These are phyloP conservation scores for Hippotragus niger DNA, from an alignment of 2,113 vertebrate genomes.

Conservation along the genomic window DNA sequence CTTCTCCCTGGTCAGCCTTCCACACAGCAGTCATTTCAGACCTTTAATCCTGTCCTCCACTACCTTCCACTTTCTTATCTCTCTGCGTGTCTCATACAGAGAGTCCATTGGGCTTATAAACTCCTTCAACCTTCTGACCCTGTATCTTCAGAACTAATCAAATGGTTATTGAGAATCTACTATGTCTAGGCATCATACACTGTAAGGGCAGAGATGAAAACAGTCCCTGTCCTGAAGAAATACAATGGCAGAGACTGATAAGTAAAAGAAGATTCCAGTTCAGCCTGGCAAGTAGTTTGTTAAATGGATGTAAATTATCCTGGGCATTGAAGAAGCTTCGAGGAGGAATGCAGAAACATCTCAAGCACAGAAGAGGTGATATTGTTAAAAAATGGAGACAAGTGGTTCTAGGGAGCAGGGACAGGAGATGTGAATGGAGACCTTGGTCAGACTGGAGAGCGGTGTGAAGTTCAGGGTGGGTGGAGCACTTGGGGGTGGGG, in stretches of 20 bases:
- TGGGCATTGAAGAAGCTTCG: not conserved
- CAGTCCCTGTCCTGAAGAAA: not conserved
- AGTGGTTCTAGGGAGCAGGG: not conserved
- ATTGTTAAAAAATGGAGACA: not conserved
- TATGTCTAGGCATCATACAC: not conserved
- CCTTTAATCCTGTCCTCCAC: not conserved
- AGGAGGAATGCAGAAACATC: not conserved
- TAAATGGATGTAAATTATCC: not conserved
- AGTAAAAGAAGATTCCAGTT: slow-evolving; percentile 1
- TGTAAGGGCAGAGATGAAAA: not conserved
- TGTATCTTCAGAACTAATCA: not conserved
- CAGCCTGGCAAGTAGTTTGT: not conserved
- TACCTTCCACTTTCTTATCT: not conserved
- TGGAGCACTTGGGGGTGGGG: no score
- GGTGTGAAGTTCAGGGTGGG: not conserved
- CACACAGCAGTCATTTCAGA: not conserved
- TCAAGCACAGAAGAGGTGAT: slow-evolving; percentile 4
- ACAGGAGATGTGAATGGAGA: not conserved
- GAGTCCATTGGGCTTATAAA: not conserved
- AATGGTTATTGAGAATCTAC: not conserved
- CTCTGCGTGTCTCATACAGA: not conserved
- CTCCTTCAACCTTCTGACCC: not conserved
- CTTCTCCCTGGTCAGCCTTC: not conserved
- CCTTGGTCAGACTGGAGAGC: not conserved
- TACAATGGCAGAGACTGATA: not conserved